These are phyloP conservation scores for Oxyscelio sp. DNA, from an alignment of 2,888 invertebrate genomes.

Conservation along the genomic window DNA sequence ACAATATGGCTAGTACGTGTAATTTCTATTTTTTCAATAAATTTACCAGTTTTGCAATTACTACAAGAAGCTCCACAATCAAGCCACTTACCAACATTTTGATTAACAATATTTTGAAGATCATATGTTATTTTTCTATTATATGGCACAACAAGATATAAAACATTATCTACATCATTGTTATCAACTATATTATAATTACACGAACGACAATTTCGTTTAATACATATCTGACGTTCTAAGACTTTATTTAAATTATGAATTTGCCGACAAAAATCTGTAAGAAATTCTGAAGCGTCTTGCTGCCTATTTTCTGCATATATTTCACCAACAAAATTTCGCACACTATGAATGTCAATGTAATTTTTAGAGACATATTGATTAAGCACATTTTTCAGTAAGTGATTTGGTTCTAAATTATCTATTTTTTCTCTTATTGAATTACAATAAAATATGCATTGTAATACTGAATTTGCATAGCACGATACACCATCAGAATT, in stretches of 20 bases:
- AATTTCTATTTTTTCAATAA: conserved; percentile 3
- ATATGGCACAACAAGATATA: not conserved
- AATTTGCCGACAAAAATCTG: not conserved
- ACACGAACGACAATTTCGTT: conserved; percentile 7
- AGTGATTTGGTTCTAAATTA: conserved; percentile 1
- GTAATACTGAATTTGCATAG: conserved; percentile 38
- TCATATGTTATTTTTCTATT: conserved; percentile 21
- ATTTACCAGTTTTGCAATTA: not conserved
- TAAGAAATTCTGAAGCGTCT: conserved; percentile 28
- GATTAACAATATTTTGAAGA: conserved; percentile 12
- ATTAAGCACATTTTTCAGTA: not conserved
- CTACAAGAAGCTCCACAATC: conserved; percentile 7
- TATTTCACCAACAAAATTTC: conserved; percentile 9
- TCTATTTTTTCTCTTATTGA: conserved; percentile 12
- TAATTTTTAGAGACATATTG: no score
- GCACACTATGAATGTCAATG: not conserved
- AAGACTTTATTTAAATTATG: conserved; percentile 2
- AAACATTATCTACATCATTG: not conserved
- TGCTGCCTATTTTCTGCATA: not conserved
- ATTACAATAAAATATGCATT: conserved; percentile 18
- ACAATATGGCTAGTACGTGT: not conserved
- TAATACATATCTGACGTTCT: conserved; percentile 11
- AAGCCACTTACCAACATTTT: not conserved
- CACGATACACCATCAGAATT: conserved; percentile 33
- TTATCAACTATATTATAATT: conserved; percentile 10